These are phyloP conservation scores for Sinocyclocheilus rhinocerous DNA, from an alignment of 2,113 vertebrate species.

Conservation along the genomic window DNA sequence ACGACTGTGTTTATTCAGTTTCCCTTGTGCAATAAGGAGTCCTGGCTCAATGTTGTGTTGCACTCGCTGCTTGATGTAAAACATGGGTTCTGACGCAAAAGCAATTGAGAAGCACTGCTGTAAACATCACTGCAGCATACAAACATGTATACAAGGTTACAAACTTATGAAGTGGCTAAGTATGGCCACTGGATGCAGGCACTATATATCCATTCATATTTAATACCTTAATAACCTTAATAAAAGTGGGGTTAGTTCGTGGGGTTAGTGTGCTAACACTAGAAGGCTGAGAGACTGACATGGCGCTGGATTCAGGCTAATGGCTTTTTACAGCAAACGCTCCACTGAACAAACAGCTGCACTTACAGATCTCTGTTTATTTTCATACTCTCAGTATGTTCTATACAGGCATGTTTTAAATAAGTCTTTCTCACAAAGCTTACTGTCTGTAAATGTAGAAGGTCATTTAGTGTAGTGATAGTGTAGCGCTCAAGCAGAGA, in stretches of 20 bases:
- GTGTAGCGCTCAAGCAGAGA: too few relatives aligned
- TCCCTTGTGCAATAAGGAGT: not conserved
- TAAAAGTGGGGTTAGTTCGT: not conserved
- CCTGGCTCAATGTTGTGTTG: not conserved
- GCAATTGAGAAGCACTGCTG: not conserved
- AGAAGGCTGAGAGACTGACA: not conserved
- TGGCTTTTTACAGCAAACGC: not conserved
- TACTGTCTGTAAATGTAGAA: not conserved
- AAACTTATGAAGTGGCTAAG: not conserved
- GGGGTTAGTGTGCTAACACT: slow-evolving; percentile 1
- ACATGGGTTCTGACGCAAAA: not conserved
- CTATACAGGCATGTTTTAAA: not conserved
- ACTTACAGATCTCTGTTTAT: not conserved
- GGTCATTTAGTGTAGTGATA: not conserved
- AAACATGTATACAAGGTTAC: not conserved
- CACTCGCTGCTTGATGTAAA: not conserved
- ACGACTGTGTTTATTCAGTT: too few relatives aligned
- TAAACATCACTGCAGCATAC: not conserved
- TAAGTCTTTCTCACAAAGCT: not conserved
- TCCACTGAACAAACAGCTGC: not conserved
- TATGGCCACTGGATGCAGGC: not conserved
- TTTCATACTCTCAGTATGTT: not conserved
- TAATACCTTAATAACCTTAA: not conserved
- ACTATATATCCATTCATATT: not conserved
- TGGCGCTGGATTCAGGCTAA: not conserved